A percentile compares a stretch with the other conserved stretches of the same genome.
Evolutionary conservation across 2,888 invertebrate genomes (phyloP).

Genomic region (Eulithis testata): DNA sequence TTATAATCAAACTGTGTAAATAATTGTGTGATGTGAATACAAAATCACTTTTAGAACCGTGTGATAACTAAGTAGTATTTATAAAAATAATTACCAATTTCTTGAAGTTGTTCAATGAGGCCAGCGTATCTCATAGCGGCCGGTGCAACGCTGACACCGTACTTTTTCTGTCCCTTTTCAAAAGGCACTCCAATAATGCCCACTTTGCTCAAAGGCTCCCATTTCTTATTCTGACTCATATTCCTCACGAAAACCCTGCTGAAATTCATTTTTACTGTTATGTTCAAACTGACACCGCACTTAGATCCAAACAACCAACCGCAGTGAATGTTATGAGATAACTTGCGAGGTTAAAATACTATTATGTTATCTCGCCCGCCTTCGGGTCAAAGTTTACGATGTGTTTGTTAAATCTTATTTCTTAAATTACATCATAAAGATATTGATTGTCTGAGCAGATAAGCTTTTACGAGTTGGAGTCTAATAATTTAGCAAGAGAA

Average conservation of each 20-base stretch:
- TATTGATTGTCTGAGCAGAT: constrained; percentile 37
- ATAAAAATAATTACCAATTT: constrained; percentile 73
- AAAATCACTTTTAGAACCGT: no score
- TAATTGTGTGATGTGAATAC: no score
- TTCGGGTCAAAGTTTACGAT: constrained; percentile 57
- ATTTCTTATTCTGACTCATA: constrained; percentile 64
- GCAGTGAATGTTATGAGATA: constrained; percentile 47
- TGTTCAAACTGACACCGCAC: constrained; percentile 38
- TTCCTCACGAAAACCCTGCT: constrained; percentile 65
- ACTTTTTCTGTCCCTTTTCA: constrained; percentile 89
- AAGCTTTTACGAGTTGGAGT: constrained; percentile 14
- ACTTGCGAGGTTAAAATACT: constrained; percentile 47
- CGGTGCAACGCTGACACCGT: constrained; percentile 89
- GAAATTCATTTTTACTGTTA: constrained; percentile 64
- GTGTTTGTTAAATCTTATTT: constrained; percentile 42
- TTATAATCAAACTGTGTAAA: no score
- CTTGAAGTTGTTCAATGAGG: constrained; percentile 84
- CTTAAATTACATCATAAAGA: constrained; percentile 47
- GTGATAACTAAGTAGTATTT: background rate
- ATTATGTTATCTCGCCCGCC: constrained; percentile 47
- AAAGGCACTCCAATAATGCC: constrained; percentile 93
- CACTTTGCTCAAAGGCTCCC: constrained; percentile 78
- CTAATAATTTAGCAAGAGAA: constrained; percentile 9
- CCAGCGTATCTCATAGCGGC: constrained; percentile 87
- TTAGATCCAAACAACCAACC: constrained; percentile 44